These are phyloP conservation scores for Garra rufa DNA, from an alignment of 2,113 vertebrate species.

Conservation along the genomic window DNA sequence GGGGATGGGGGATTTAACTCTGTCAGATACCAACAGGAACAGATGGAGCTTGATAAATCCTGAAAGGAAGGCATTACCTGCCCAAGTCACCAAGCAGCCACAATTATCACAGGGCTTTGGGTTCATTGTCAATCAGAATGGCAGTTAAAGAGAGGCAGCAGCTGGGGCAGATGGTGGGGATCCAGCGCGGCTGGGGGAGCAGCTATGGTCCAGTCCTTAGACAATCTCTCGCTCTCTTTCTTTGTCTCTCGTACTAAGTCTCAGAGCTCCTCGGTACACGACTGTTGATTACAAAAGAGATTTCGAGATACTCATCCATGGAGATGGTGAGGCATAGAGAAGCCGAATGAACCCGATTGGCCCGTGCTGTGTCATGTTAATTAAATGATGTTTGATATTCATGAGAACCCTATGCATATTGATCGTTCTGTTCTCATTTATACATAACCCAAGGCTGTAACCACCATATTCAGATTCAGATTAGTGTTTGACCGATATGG, in stretches of 20 bases:
- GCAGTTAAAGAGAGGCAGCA: slow-evolving; percentile 86
- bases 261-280: slow-evolving; percentile 16
- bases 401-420: slow-evolving; percentile 32
- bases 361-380: slow-evolving; percentile 49
- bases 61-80: slow-evolving; percentile 92
- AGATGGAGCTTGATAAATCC: slow-evolving; percentile 89
- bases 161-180: slow-evolving; percentile 92
- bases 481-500: slow-evolving; percentile 23
- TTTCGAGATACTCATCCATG: slow-evolving; percentile 19
- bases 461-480: slow-evolving; percentile 12
- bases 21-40: slow-evolving; percentile 80
- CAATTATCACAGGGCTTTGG: slow-evolving; percentile 87
- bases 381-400: slow-evolving; percentile 34
- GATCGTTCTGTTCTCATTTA: slow-evolving; percentile 16
- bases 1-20: slow-evolving; percentile 73
- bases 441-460: slow-evolving; percentile 14
- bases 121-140: slow-evolving; percentile 94
- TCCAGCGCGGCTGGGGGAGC: slow-evolving; percentile 85
- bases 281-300: slow-evolving; percentile 38
- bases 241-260: slow-evolving; percentile 55
- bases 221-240: slow-evolving; percentile 72
- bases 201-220: slow-evolving; percentile 83
- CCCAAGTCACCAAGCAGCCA: slow-evolving; percentile 83
- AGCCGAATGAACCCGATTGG: slow-evolving; percentile 39
- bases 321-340: neutral